phyloP scores from a whole-genome alignment of 2,113 vertebrate species.

The Tenrec ecaudatus region DNA sequence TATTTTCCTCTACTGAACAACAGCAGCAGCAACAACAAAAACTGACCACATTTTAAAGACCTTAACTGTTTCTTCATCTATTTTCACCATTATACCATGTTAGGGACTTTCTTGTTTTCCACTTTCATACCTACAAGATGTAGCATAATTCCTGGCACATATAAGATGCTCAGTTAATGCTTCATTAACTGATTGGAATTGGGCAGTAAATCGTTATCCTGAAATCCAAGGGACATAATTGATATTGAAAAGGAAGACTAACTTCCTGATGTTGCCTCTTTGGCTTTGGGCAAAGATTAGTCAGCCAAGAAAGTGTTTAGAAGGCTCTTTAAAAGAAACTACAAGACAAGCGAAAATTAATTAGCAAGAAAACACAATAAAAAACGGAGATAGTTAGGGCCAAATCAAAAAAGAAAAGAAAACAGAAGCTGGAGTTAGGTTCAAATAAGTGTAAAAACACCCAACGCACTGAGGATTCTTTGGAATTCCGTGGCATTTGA shows the following conservation, averaged over 20 bases:
- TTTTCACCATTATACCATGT: not conserved
- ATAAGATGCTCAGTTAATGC: not conserved
- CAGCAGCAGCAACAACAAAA: not conserved
- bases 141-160: not conserved
- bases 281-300: not conserved
- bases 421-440: not conserved
- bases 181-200: not conserved
- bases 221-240: not conserved
- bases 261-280: not conserved
- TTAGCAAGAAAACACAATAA: not conserved
- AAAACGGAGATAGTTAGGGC: not conserved
- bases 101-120: not conserved
- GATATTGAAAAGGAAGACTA: not conserved
- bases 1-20: not conserved
- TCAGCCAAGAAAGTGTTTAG: not conserved
- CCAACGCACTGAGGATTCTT: not conserved
- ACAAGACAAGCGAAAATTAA: not conserved
- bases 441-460: not conserved
- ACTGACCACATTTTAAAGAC: not conserved
- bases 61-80: not conserved
- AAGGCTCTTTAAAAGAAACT: not conserved
- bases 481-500: not conserved
- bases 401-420: slow-evolving; percentile 27
- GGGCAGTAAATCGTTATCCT: not conserved
- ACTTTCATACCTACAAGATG: not conserved